phyloP scores from a whole-genome alignment of 2,888 invertebrate species.

The Beris chalybata region DNA sequence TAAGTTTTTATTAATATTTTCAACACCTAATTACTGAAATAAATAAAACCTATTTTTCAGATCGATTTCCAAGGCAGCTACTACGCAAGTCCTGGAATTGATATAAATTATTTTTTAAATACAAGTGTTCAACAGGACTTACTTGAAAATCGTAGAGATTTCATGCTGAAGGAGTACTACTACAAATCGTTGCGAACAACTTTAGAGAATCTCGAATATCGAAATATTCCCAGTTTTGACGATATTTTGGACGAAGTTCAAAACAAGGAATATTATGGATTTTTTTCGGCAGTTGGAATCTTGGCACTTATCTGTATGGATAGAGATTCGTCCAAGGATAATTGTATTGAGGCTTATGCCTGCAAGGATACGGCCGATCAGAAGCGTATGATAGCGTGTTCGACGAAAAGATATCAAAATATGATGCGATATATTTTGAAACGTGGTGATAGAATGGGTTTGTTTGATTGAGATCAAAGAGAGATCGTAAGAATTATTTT shows the following conservation, averaged over 20 bases:
- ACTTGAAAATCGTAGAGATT: slow-evolving; percentile 44
- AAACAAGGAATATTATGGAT: slow-evolving; percentile 50
- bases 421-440: slow-evolving; percentile 47
- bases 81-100: slow-evolving; percentile 53
- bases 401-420: slow-evolving; percentile 50
- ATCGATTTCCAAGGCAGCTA: slow-evolving; percentile 55
- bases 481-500: too few species aligned
- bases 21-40: too few species aligned
- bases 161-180: slow-evolving; percentile 43
- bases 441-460: slow-evolving; percentile 47
- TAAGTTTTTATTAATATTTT: slow-evolving; percentile 44
- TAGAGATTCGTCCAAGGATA: slow-evolving; percentile 50
- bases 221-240: slow-evolving; percentile 44
- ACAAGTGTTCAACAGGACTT: slow-evolving; percentile 52
- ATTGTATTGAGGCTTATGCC: slow-evolving; percentile 50
- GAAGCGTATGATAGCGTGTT: slow-evolving; percentile 53
- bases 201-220: slow-evolving; percentile 15
- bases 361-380: slow-evolving; percentile 48
- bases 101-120: slow-evolving; percentile 54
- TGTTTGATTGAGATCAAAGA: slow-evolving; percentile 44
- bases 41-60: slow-evolving; percentile 40
- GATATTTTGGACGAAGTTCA: slow-evolving; percentile 47
- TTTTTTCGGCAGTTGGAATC: slow-evolving; percentile 40
- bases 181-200: slow-evolving; percentile 12
- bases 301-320: slow-evolving; percentile 48